Evolutionary conservation across 2,113 vertebrate genomes (phyloP).

Genomic region (Lasiurus cinereus): DNA sequence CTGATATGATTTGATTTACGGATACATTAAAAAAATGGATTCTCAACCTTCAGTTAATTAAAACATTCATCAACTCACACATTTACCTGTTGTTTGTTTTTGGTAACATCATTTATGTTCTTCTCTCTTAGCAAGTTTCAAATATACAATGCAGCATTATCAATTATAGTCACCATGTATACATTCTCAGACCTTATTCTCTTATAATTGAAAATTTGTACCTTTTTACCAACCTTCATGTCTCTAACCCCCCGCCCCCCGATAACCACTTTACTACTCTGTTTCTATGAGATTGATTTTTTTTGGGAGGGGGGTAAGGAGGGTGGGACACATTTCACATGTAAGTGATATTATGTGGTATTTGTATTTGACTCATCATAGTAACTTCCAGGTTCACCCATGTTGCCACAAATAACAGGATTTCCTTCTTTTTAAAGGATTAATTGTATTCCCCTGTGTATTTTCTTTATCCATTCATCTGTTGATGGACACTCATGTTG

Average conservation of each 20-base stretch:
- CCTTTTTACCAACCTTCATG: background rate
- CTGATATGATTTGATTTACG: background rate
- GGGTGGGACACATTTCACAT: background rate
- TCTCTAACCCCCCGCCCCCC: background rate
- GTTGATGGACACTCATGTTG: background rate
- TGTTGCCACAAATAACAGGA: background rate
- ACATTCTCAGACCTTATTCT: background rate
- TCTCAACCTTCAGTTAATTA: background rate
- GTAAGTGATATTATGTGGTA: background rate
- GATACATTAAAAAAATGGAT: background rate
- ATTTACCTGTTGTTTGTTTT: background rate
- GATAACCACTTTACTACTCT: background rate
- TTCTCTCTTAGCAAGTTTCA: background rate
- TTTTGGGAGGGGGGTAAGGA: background rate
- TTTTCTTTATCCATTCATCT: conserved; percentile 8
- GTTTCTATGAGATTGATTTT: background rate
- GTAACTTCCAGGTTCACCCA: background rate
- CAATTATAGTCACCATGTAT: background rate
- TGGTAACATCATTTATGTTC: conserved; percentile 4
- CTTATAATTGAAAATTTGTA: background rate
- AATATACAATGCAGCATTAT: background rate
- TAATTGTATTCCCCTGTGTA: background rate
- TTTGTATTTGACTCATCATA: background rate
- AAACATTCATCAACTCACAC: background rate
- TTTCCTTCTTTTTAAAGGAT: background rate